Evolutionary conservation across 2,113 vertebrate genomes (phyloP), one percentile per base, ranked within the genome.

Genomic region (Amblyornis subalaris): DNA sequence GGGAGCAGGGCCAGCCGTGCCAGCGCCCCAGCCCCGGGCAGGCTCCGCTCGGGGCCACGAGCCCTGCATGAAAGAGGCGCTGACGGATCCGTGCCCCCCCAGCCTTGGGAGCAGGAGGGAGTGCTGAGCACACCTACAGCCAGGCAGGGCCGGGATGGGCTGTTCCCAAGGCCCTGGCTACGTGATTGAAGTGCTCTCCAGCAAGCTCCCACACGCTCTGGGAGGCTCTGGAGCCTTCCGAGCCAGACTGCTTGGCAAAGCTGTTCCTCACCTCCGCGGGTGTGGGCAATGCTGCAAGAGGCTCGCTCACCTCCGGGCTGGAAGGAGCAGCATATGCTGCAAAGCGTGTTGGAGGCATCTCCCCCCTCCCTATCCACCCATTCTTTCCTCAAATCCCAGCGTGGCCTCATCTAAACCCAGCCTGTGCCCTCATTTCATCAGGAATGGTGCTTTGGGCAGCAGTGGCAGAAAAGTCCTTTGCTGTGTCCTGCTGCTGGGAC

Each of bases 121-220:
- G 78, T 28, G 77, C 81, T 72, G 79, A 75, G 94, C 70, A 45
- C 95, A 71, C 83, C 83, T 89, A 22, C 26, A n/a, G 75, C 93
- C 65, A 6, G 83, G 79, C 88, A 82, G 89, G 36, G 7, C 8
- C 20, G 91, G 61, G 73, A 62, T 38, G 72, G 89, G 91, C 85
- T 78, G 48, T 93, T 97, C 97, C 96, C 96, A 89, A 87, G 92
- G 51, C 89, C 76, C 54, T 45, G 50, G 69, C 65, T 75, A 74
- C 60, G 25, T 91, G 96, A 89, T 94, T 31, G 73, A 86, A 82
- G 53, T 51, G 82, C 92, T 94, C 66, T 18, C 74, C 21, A 11
- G 83, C 97, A 97, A 92, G 97, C 91, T 89, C 67, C 91, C 91
- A 96, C 97, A 95, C 0, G 96, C 91, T 84, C n/a, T 15, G 66